Evolutionary conservation across 2,797 vertebrate species (phyloP).

Genomic region (Pseudomugil tenellus): DNA sequence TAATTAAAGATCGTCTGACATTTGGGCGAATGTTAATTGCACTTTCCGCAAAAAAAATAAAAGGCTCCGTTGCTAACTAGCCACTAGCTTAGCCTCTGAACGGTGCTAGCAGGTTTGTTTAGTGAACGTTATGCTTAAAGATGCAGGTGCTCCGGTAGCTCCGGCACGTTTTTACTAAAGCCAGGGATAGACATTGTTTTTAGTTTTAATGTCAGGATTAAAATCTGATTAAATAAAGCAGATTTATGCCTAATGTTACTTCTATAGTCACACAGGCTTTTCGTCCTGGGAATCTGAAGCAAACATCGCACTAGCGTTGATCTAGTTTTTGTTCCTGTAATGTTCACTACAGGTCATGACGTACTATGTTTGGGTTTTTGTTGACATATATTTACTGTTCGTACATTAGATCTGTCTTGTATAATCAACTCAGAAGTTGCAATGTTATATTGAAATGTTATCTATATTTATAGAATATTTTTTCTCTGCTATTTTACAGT

Average conservation of each 20-base stretch:
- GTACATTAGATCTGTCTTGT: neutral
- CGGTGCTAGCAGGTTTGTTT: conserved; percentile 38
- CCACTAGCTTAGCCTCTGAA: conserved; percentile 65
- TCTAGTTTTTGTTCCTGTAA: conserved; percentile 56
- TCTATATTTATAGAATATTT: neutral
- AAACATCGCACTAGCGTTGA: conserved; percentile 16
- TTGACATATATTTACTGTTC: neutral
- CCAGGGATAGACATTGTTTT: neutral
- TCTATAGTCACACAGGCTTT: neutral
- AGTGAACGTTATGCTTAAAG: conserved; percentile 56
- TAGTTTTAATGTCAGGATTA: neutral
- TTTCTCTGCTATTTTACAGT: neutral
- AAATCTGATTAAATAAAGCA: neutral
- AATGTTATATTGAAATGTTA: no score
- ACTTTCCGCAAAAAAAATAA: conserved; percentile 36
- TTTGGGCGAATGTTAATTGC: conserved; percentile 43
- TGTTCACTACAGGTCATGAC: conserved; percentile 61
- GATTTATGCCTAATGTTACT: neutral
- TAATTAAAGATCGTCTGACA: neutral
- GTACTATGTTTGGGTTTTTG: conserved; percentile 55
- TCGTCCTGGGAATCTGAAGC: neutral
- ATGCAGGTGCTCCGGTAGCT: conserved; percentile 60
- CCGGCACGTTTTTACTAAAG: conserved; percentile 32
- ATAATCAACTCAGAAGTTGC: no score
- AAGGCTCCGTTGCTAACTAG: conserved; percentile 52